Base-by-base conservation (phyloP, 2,888 invertebrate species). In the Acrobasis consociella region DNA sequence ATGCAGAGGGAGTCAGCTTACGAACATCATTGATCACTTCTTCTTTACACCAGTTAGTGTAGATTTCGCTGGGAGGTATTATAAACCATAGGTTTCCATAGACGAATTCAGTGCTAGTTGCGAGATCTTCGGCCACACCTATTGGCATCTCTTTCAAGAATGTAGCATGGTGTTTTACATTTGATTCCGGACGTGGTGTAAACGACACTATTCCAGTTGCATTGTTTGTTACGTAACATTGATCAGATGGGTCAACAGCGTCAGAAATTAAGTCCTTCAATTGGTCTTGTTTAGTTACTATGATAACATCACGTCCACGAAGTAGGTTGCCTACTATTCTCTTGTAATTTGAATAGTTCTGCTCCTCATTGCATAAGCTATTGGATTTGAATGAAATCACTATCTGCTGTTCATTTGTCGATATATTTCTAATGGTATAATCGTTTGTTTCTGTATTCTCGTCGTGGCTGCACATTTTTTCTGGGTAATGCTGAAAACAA, bases 1-100 rank as follows among this genome's bases (percentile, higher is more conserved):
- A 56, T 9, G 56, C 39, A 56, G 56, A 56, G 5, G 56, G 46
- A 38, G 56, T 56, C 56, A 56, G 56, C 9, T 56, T 39, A 56
- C 46, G 56, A 56, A 56, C 42, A 39, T 56, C 56, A 39, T 39
- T 9, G 42, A 56, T 56, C 56, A 56, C 42, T 13, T 52, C 52
- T 52, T 31, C 52, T 31, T 31, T n/a, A 22, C 22, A 11, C 50
- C 50, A 22, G 22, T 17, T 50, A 17, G 17, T 50, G 50, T 50
- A n/a, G 3, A 52, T 10, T 52, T 52, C 13, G n/a, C n/a, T n/a
- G 39, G 39, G 56, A 10, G 8, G 42, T 56, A 56, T 39, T 56
- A 56, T 39, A 56, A 56, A 56, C 56, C 56, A 56, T 39, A 56
- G 16, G 17, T 56, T 56, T 56, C 52, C 52, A 52, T 52, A 52